These are phyloP conservation scores for Caenorhabditis briggsae DNA, from an alignment of 1,140 invertebrate species.

Conservation along the genomic window DNA sequence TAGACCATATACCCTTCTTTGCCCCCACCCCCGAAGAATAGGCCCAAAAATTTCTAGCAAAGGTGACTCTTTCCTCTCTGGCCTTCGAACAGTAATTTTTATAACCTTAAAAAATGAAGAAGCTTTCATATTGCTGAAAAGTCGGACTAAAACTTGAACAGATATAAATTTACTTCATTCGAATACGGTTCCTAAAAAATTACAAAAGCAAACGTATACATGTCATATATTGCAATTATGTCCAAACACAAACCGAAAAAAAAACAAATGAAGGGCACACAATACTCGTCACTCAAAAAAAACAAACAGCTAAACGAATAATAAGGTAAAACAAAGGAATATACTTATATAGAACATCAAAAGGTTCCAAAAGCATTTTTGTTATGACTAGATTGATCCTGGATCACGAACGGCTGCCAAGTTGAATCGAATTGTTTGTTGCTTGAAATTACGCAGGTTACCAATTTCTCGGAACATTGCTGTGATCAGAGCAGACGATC, in stretches of 20 bases:
- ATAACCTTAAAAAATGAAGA: too few relatives aligned
- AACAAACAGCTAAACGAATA: neutral
- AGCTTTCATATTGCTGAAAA: too few relatives aligned
- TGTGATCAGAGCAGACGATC: conserved; percentile 48
- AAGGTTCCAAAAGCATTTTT: neutral
- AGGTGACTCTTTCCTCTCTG: too few relatives aligned
- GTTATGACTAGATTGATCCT: neutral
- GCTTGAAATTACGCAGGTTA: conserved; percentile 61
- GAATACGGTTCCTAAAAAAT: too few relatives aligned
- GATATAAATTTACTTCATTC: too few relatives aligned
- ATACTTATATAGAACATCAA: neutral
- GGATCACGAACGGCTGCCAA: conserved; percentile 45
- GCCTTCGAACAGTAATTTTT: too few relatives aligned
- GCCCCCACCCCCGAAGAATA: too few relatives aligned
- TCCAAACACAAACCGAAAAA: neutral
- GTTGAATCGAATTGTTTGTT: conserved; percentile 61
- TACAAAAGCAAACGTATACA: too few relatives aligned
- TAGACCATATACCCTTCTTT: too few relatives aligned
- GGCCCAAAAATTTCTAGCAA: too few relatives aligned
- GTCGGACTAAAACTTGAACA: too few relatives aligned
- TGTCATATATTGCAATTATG: too few relatives aligned
- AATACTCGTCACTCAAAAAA: neutral
- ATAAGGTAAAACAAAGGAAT: neutral
- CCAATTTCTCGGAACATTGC: conserved; percentile 61
- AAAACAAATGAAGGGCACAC: neutral